phyloP scores from a whole-genome alignment of 2,888 invertebrate genomes.

The Sminthurinus aureus region DNA sequence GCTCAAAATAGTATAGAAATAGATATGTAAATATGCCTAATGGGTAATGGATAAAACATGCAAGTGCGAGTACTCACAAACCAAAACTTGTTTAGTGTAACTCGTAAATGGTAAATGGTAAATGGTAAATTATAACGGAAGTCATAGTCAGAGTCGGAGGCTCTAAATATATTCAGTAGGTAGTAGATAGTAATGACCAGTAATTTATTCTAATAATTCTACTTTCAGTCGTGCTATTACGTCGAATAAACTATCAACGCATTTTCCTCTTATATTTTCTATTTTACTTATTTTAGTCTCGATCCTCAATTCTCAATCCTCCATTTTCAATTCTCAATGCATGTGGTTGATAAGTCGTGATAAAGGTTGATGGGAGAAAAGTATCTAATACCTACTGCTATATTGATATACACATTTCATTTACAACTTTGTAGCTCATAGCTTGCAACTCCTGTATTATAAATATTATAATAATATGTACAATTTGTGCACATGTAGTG shows the following conservation, averaged over 20 bases:
- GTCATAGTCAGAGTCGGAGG: conserved; percentile 10
- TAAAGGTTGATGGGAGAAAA: neutral
- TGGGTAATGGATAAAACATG: conserved; percentile 7
- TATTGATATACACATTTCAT: too few relatives aligned
- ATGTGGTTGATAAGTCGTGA: too few relatives aligned
- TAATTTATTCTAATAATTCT: conserved; percentile 39
- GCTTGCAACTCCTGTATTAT: too few relatives aligned
- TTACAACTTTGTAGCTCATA: too few relatives aligned
- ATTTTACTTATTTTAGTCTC: neutral
- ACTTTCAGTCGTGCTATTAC: conserved; percentile 27
- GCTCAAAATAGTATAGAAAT: neutral
- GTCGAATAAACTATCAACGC: conserved; percentile 31
- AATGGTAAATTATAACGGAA: conserved; percentile 30
- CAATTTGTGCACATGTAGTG: too few relatives aligned
- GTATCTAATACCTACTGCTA: too few relatives aligned
- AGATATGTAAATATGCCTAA: neutral
- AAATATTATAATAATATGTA: too few relatives aligned
- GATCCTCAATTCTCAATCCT: too few relatives aligned
- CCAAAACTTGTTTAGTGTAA: neutral
- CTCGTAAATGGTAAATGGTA: conserved; percentile 16
- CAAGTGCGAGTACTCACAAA: too few relatives aligned
- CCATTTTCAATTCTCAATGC: too few relatives aligned
- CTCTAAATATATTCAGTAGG: neutral
- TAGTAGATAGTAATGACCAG: conserved; percentile 9
- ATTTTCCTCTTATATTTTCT: neutral